Conservation (phyloP, 2,113 vertebrate species). For the Ochotona curzoniae region DNA sequence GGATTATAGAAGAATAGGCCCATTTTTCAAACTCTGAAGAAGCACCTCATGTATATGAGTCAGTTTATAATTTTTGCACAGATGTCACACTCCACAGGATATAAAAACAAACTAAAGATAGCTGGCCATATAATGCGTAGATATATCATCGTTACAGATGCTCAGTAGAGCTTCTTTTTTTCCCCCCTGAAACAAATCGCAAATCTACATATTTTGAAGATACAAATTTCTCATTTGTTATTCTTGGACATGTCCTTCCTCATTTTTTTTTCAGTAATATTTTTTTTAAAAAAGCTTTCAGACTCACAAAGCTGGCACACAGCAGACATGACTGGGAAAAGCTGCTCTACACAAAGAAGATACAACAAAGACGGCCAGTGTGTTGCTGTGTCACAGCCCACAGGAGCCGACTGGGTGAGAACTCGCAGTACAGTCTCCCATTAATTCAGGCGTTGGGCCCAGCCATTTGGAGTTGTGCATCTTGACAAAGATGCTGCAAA, state of each 20-base stretch:
- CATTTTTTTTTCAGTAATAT: slow-evolving; percentile 47
- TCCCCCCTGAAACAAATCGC: slow-evolving; percentile 80
- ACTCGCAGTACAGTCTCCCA: rapidly evolving
- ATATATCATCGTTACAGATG: slow-evolving; percentile 85
- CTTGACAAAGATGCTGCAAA: neutral
- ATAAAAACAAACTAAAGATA: slow-evolving; percentile 87
- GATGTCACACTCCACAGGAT: slow-evolving; percentile 89
- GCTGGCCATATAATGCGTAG: slow-evolving; percentile 86
- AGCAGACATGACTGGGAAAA: slow-evolving; percentile 3
- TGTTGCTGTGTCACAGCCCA: slow-evolving; percentile 3
- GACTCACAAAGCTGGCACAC: slow-evolving; percentile 55
- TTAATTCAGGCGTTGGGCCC: slow-evolving; percentile 39
- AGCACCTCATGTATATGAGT: slow-evolving; percentile 85
- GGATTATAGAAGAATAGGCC: slow-evolving; percentile 67
- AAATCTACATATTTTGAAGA: slow-evolving; percentile 80
- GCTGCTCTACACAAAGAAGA: slow-evolving; percentile 55
- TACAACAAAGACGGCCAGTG: slow-evolving; percentile 47
- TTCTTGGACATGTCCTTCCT: slow-evolving; percentile 72
- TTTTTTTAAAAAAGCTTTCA: slow-evolving; percentile 59
- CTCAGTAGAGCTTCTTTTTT: slow-evolving; percentile 78
- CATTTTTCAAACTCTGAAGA: slow-evolving; percentile 75
- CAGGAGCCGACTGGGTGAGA: neutral
- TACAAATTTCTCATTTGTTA: slow-evolving; percentile 78
- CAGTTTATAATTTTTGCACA: slow-evolving; percentile 89
- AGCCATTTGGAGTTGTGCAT: neutral